Conservation (phyloP, 2,113 vertebrate species). For the Gobius niger region DNA sequence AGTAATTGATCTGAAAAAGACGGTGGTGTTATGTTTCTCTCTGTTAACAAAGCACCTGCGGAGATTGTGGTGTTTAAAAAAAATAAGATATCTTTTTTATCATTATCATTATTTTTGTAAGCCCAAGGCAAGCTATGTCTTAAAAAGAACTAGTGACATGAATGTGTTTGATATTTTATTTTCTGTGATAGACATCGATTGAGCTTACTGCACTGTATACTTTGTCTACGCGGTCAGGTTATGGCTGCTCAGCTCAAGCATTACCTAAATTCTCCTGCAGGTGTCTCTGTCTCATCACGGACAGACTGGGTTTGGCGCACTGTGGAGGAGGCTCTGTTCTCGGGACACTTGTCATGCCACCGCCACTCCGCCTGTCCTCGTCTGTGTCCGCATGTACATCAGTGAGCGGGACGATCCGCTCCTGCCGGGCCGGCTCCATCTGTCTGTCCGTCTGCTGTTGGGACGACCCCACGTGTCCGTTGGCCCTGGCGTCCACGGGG, state of each 20-base stretch:
- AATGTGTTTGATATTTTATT: too few species aligned
- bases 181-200: too few species aligned
- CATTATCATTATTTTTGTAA: neutral
- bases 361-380: constrained; percentile 38
- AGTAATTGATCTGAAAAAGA: neutral
- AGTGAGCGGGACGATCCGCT: constrained; percentile 56
- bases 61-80: too few species aligned
- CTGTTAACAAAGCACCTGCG: neutral
- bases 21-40: neutral
- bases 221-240: neutral
- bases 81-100: neutral
- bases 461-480: constrained; percentile 55
- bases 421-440: constrained; percentile 56
- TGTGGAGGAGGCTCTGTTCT: constrained; percentile 73
- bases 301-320: constrained; percentile 70
- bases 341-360: constrained; percentile 14
- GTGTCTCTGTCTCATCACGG: constrained; percentile 70
- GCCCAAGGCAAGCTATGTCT: neutral
- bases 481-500: constrained; percentile 40
- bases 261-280: constrained; percentile 77
- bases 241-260: constrained; percentile 19
- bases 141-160: too few species aligned
- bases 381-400: constrained; percentile 42
- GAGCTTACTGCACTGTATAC: too few species aligned
- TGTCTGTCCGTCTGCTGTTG: constrained; percentile 55